Conservation (phyloP, 2,113 vertebrate genomes). For the Mesocricetus auratus region DNA sequence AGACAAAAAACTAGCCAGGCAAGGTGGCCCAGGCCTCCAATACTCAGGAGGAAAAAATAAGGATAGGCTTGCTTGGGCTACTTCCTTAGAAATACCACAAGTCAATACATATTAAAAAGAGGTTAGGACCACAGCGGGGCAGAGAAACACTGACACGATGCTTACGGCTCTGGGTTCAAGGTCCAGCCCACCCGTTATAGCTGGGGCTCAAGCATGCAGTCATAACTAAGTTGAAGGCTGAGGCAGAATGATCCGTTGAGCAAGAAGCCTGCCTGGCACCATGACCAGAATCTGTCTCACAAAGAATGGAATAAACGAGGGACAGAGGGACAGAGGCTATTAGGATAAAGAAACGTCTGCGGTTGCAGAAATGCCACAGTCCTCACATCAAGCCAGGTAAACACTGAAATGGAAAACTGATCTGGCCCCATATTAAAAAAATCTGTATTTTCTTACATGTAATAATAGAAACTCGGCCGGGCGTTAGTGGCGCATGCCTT, state of each 20-base stretch:
- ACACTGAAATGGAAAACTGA: slow-evolving; percentile 25
- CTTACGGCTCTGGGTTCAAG: neutral
- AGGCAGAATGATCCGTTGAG: neutral
- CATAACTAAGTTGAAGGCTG: neutral
- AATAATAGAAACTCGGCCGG: too few species aligned
- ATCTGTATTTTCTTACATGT: slow-evolving; percentile 20
- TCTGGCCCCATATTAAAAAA: neutral
- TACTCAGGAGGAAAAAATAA: neutral
- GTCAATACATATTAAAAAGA: neutral
- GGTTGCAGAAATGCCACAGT: neutral
- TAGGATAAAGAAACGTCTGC: neutral
- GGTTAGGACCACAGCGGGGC: too few species aligned
- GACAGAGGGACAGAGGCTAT: neutral
- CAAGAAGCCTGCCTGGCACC: neutral
- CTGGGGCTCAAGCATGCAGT: neutral
- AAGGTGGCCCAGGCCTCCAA: neutral
- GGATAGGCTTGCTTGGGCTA: neutral
- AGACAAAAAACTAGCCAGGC: too few species aligned
- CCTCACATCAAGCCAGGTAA: neutral
- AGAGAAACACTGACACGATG: neutral
- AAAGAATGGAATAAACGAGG: neutral
- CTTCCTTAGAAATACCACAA: neutral
- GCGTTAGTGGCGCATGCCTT: too few species aligned
- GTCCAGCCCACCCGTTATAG: neutral
- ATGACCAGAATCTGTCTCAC: neutral